A percentile compares a stretch with the other conserved stretches of the same genome.
Evolutionary conservation across 2,113 vertebrate species (phyloP).

Genomic region (Oryzias woworae): DNA sequence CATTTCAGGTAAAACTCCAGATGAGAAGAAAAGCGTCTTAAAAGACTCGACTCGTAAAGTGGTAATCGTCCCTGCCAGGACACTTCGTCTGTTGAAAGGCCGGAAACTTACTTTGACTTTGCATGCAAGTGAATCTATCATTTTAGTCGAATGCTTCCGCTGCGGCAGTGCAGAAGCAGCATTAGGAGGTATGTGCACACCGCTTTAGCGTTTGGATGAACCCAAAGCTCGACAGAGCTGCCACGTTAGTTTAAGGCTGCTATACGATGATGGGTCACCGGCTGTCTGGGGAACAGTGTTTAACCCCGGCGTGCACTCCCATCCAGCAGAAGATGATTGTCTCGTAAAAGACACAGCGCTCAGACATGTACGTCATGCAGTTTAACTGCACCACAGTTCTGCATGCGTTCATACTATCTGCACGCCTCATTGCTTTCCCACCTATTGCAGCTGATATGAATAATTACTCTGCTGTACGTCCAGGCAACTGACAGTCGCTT

Average conservation of each 20-base stretch:
- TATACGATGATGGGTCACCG: neutral
- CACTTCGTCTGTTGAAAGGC: neutral
- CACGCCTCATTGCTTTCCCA: slow-evolving; percentile 8
- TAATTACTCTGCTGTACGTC: slow-evolving; percentile 7
- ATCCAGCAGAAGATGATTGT: too few species aligned
- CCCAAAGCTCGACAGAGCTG: slow-evolving; percentile 3
- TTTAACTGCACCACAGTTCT: neutral
- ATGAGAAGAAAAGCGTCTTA: neutral
- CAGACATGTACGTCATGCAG: neutral
- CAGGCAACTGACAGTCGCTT: neutral
- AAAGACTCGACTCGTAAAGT: neutral
- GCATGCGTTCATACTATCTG: neutral
- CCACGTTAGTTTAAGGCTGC: neutral
- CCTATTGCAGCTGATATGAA: slow-evolving; percentile 24
- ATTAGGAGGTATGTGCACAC: neutral
- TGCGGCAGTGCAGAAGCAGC: neutral
- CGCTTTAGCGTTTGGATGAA: neutral
- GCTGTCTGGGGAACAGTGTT: slow-evolving; percentile 1
- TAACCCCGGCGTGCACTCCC: neutral
- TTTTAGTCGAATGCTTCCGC: neutral
- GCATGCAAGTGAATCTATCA: neutral
- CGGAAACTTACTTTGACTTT: neutral
- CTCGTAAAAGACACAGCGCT: neutral
- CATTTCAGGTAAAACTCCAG: too few species aligned
- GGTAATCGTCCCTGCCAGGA: neutral